Evolutionary conservation across 1,140 invertebrate species (phyloP).

Genomic region (Bombus impatiens): DNA sequence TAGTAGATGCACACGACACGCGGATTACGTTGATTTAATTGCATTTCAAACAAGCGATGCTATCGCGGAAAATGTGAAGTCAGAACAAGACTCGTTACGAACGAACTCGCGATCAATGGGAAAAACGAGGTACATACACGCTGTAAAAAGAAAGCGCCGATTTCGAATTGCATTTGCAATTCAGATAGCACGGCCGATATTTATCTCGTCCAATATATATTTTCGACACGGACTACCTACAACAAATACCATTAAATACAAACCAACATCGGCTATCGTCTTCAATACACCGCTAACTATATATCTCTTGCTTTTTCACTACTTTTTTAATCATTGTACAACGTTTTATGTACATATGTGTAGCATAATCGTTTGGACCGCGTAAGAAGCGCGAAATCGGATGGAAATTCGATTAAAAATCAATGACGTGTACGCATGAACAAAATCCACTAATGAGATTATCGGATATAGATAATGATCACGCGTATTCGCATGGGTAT

Average conservation of each 20-base stretch:
- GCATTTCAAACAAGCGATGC: not conserved
- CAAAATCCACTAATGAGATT: not conserved
- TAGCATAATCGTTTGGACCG: not conserved
- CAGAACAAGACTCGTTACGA: slow-evolving; percentile 10
- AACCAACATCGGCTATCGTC: not conserved
- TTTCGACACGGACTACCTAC: slow-evolving; percentile 34
- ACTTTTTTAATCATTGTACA: not conserved
- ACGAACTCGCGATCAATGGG: slow-evolving; percentile 24
- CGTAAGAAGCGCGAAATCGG: not conserved
- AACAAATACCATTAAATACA: slow-evolving; percentile 39
- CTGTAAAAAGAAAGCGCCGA: slow-evolving; percentile 47
- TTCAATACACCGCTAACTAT: not conserved
- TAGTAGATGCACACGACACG: not conserved
- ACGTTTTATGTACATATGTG: not conserved
- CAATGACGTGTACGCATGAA: not conserved
- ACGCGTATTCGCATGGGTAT: not conserved
- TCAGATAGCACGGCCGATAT: slow-evolving; percentile 48
- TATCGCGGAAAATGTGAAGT: slow-evolving; percentile 14
- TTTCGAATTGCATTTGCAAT: slow-evolving; percentile 64
- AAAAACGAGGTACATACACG: slow-evolving; percentile 8
- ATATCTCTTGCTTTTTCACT: not conserved
- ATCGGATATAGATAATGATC: slow-evolving; percentile 35
- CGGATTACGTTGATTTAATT: slow-evolving; percentile 22
- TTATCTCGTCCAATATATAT: slow-evolving; percentile 58
- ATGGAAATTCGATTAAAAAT: slow-evolving; percentile 28